Evolutionary conservation across 2,113 vertebrate genomes (phyloP), one percentile per base, ranked within the genome.

Genomic region (Alethe diademata): DNA sequence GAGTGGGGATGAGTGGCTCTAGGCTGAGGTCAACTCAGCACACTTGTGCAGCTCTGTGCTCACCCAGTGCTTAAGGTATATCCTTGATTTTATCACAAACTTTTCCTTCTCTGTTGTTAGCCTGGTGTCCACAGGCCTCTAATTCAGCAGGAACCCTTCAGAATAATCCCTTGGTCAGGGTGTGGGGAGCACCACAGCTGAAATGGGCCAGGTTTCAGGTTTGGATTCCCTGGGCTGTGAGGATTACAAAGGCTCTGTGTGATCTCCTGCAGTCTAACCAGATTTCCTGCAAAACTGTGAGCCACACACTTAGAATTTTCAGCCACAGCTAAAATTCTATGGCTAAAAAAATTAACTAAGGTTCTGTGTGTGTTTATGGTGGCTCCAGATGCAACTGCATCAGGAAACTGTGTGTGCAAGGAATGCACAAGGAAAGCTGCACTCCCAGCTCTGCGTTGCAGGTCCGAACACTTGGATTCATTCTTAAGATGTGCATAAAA

Each of bases 401-500:
- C 45, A 83, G 60, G 47, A 7, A 54, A 13, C n/a, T n/a, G 2
- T 8, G 35, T 13, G 51, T 87, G 81, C 74, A 36, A 16, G 4
- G 36, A 71, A 79, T 61, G 62, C 51, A 33, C 4, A 0, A 16
- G 69, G 62, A 23, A 33, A 83, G 61, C 60, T 54, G 47, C 19
- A 8, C 22, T 42, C 58, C 62, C 81, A 84, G 40, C 40, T 51
- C 82, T 83, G 81, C 56, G n/a, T 62, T 25, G 2, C 48, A 13
- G 47, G 25, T 67, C 83, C 92, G 82, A 92, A 67, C 74, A 38
- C 72, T 94, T 40, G 79, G 79, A 40, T 83, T 72, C 51, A 45
- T 93, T 88, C 90, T 80, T 67, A 56, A 81, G 72, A 92, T 83
- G 75, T 80, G 66, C 93, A 74, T 7, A 65, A 86, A 96, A 58